Percentiles rank a stretch among this genome's conserved stretches.
Conservation (phyloP, 2,113 vertebrate genomes). For the Morone chrysops region DNA sequence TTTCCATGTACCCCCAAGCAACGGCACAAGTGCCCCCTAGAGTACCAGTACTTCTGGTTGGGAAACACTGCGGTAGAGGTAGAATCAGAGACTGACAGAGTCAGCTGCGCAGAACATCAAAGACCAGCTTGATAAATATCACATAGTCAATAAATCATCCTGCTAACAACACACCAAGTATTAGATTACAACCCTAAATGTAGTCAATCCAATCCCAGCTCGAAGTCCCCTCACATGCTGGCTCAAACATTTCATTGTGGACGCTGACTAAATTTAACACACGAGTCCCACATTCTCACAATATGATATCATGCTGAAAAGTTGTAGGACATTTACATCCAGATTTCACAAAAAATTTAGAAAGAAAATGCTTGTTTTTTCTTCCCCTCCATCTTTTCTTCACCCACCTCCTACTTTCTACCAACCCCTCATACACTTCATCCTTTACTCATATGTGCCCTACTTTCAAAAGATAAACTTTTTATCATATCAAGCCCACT, state of each 20-base stretch:
- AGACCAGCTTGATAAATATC: constrained; percentile 31
- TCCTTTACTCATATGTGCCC: constrained; percentile 1
- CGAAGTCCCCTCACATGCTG: constrained; percentile 14
- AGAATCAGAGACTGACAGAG: constrained; percentile 46
- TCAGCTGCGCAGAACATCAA: constrained; percentile 66
- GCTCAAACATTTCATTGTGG: constrained; percentile 21
- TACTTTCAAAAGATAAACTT: constrained; percentile 2
- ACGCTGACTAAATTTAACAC: constrained; percentile 25
- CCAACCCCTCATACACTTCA: background rate
- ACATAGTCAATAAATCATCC: constrained; percentile 65
- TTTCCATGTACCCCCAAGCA: background rate
- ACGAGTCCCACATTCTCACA: constrained; percentile 12
- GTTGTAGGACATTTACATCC: background rate
- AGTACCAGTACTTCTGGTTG: background rate
- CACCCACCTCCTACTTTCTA: background rate
- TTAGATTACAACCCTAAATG: constrained; percentile 50
- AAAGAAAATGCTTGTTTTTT: background rate
- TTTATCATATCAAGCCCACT: no score
- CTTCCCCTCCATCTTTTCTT: background rate
- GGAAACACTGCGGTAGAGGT: background rate
- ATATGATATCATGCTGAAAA: constrained; percentile 10
- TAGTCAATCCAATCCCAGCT: background rate
- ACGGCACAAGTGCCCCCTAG: background rate
- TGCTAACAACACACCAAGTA: constrained; percentile 58
- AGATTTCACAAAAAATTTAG: background rate